phyloP scores from a whole-genome alignment of 1,140 invertebrate genomes.

The Drosophila tropicalis region DNA sequence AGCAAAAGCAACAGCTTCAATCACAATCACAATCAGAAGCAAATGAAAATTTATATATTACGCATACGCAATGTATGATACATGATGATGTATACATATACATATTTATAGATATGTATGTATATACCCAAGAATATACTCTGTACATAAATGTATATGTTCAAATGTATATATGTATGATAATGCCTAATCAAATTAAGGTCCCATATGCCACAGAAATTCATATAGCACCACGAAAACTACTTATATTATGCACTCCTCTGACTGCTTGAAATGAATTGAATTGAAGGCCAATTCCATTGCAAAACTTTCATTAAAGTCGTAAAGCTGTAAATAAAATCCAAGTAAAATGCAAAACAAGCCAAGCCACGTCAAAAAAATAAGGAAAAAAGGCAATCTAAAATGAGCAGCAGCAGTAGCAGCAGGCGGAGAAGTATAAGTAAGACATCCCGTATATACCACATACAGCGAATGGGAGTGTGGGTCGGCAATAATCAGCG shows the following conservation, averaged over 20 bases:
- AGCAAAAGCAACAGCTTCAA: background rate
- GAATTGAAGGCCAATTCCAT: constrained; percentile 31
- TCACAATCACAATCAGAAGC: constrained; percentile 12
- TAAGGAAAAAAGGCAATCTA: constrained; percentile 1
- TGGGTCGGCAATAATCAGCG: constrained; percentile 6
- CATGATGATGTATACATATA: background rate
- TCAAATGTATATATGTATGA: constrained; percentile 2
- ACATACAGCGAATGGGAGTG: background rate
- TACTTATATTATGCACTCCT: constrained; percentile 11
- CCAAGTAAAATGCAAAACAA: constrained; percentile 58
- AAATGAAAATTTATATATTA: constrained; percentile 13
- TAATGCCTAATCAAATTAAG: constrained; percentile 10
- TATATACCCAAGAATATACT: background rate
- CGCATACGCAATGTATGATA: constrained; percentile 9
- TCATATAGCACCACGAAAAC: constrained; percentile 8
- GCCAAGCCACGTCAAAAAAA: constrained; percentile 23
- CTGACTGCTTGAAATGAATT: constrained; percentile 19
- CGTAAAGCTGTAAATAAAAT: constrained; percentile 65
- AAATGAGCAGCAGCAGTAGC: background rate
- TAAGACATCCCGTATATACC: constrained; percentile 1
- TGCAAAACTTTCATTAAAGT: constrained; percentile 57
- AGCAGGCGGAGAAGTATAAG: constrained; percentile 2
- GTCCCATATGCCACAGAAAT: constrained; percentile 10
- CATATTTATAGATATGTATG: background rate
- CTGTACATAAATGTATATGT: no score